Conservation (phyloP, 2,797 vertebrate genomes). For the Alfaro cultratus region DNA sequence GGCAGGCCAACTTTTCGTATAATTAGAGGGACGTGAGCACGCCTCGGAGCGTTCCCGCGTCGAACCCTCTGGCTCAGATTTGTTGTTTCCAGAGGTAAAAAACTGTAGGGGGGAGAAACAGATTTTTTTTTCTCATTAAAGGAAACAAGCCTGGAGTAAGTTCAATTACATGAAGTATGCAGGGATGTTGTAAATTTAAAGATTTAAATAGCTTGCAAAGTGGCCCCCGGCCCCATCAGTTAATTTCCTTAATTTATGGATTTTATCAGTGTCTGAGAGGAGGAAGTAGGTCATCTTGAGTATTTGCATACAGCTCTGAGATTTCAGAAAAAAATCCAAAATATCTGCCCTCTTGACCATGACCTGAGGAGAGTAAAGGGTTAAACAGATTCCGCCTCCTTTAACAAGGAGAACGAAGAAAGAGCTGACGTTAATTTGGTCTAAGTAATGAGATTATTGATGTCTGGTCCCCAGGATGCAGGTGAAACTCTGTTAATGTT, state of each 20-base stretch:
- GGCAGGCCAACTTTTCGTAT: conserved; percentile 53
- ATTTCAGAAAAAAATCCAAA: conserved; percentile 65
- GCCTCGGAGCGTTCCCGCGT: conserved; percentile 67
- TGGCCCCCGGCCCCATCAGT: conserved; percentile 96
- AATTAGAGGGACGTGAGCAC: conserved; percentile 58
- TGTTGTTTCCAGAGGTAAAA: conserved; percentile 88
- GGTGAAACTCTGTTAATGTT: conserved; percentile 31
- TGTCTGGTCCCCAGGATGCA: conserved; percentile 43
- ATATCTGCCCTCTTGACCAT: conserved; percentile 69
- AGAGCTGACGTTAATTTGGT: conserved; percentile 53
- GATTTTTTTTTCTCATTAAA: conserved; percentile 96
- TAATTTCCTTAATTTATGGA: conserved; percentile 99
- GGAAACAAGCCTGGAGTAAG: conserved; percentile 97
- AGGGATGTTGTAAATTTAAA: conserved; percentile 99
- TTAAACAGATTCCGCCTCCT: neutral
- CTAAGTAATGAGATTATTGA: conserved; percentile 57
- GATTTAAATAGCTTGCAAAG: conserved; percentile 99
- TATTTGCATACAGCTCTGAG: conserved; percentile 79
- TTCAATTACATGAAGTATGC: conserved; percentile 99
- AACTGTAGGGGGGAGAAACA: conserved; percentile 85
- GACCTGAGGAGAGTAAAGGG: conserved; percentile 36
- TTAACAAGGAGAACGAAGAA: conserved; percentile 10
- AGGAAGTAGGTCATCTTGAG: conserved; percentile 92
- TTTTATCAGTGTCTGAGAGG: conserved; percentile 92
- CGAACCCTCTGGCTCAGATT: conserved; percentile 80